Percentiles rank a stretch among this genome's conserved stretches.
phyloP scores from a whole-genome alignment of 2,888 invertebrate genomes.

The Sarcophaga subvicina region DNA sequence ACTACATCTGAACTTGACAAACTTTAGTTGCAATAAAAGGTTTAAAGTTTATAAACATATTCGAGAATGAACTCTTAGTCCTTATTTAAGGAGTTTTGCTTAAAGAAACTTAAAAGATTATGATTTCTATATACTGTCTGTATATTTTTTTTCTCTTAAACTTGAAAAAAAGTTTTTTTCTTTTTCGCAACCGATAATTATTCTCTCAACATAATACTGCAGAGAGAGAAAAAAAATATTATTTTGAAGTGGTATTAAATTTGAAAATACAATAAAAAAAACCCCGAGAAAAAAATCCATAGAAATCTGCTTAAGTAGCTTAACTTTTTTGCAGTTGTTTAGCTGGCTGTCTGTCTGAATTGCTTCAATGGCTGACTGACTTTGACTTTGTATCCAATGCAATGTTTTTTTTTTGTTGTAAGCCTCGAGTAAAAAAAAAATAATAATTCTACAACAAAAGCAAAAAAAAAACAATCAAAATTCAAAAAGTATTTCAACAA shows the following conservation, averaged over 20 bases:
- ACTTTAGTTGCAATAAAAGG: no score
- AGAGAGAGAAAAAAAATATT: background rate
- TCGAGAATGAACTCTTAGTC: no score
- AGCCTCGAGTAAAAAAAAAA: slow-evolving; percentile 16
- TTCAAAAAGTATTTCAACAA: slow-evolving; percentile 12
- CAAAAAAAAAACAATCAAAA: background rate
- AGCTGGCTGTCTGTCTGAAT: slow-evolving; percentile 31
- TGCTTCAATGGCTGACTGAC: slow-evolving; percentile 53
- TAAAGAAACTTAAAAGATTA: no score
- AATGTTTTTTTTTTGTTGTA: slow-evolving; percentile 27
- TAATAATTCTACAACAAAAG: background rate
- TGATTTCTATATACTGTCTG: no score
- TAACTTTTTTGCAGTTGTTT: slow-evolving; percentile 48
- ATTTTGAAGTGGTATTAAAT: slow-evolving; percentile 32
- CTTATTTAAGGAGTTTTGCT: no score
- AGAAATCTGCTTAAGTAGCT: slow-evolving; percentile 65
- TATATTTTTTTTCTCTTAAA: no score
- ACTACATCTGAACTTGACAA: no score
- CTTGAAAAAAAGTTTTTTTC: no score
- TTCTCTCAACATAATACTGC: no score
- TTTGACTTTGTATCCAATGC: slow-evolving; percentile 56
- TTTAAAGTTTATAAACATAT: no score
- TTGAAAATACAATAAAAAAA: background rate
- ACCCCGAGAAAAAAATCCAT: slow-evolving; percentile 8
- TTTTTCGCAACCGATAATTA: no score